A percentile compares a stretch with the other conserved stretches of the same genome.
Conservation (phyloP, 1,140 invertebrate species). For the Lepidurus packardi region DNA sequence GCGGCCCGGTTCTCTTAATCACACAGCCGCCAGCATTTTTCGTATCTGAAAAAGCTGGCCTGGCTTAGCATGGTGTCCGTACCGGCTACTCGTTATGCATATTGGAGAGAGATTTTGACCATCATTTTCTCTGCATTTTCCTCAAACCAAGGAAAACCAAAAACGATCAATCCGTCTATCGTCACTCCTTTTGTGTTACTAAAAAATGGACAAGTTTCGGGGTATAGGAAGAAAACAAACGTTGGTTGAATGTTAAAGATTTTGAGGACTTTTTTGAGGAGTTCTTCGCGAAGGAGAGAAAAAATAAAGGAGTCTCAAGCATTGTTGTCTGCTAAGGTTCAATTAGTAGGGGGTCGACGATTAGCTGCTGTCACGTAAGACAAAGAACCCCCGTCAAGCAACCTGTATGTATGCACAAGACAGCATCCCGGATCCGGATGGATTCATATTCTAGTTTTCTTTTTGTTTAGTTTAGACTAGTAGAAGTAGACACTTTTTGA, state of each 20-base stretch:
- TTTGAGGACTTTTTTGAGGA: too few relatives aligned
- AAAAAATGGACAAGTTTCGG: too few relatives aligned
- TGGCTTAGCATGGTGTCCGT: neutral
- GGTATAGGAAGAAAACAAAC: too few relatives aligned
- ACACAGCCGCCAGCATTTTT: neutral
- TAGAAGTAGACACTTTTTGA: too few relatives aligned
- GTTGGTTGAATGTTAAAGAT: too few relatives aligned
- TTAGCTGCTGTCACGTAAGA: conserved; percentile 21
- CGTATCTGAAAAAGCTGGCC: neutral
- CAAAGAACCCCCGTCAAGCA: conserved; percentile 17
- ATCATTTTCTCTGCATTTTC: neutral
- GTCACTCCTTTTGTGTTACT: too few relatives aligned
- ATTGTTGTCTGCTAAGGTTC: neutral
- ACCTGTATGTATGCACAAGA: conserved; percentile 21
- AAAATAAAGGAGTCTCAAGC: neutral
- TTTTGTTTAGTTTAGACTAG: neutral
- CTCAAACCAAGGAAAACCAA: too few relatives aligned
- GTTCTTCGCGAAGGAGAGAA: neutral
- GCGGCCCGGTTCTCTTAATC: neutral
- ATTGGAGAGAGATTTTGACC: neutral
- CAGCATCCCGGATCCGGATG: conserved; percentile 1
- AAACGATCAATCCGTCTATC: too few relatives aligned
- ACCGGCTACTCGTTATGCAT: neutral
- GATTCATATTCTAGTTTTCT: conserved; percentile 4
- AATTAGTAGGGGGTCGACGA: conserved; percentile 21